Evolutionary conservation across 2,797 vertebrate genomes (phyloP).

Genomic region (Varecia variegata): DNA sequence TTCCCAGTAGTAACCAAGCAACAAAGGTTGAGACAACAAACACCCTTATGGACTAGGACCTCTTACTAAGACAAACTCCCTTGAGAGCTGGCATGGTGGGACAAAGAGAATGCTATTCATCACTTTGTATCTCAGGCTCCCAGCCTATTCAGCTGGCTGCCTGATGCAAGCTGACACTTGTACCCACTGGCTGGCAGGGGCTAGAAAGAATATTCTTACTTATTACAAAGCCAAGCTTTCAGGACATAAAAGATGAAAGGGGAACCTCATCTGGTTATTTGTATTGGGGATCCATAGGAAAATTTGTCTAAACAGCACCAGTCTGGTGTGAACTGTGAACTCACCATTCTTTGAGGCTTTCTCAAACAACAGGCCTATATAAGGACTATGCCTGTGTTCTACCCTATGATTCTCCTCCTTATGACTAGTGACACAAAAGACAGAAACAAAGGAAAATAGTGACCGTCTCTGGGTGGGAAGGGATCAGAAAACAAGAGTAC

Average conservation of each 20-base stretch:
- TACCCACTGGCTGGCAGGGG: not conserved
- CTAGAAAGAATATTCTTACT: not conserved
- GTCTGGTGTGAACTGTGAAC: not conserved
- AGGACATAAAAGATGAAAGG: not conserved
- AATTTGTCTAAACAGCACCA: not conserved
- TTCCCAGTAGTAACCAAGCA: not conserved
- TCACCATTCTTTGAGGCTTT: not conserved
- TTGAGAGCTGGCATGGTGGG: not conserved
- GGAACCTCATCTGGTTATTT: not conserved
- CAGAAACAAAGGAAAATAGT: not conserved
- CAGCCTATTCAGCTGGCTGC: not conserved
- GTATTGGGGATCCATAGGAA: not conserved
- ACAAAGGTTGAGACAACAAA: not conserved
- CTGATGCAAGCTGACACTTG: not conserved
- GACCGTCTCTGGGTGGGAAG: not conserved
- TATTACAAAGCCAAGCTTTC: not conserved
- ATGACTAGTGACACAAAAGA: not conserved
- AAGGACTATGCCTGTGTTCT: not conserved
- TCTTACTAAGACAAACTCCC: not conserved
- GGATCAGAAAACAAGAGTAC: not conserved
- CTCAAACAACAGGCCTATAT: not conserved
- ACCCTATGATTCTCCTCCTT: not conserved
- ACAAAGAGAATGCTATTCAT: not conserved
- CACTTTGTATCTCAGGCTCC: not conserved
- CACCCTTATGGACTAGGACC: not conserved